Conservation (phyloP, 2,113 vertebrate genomes). For the Tringa solitaria region DNA sequence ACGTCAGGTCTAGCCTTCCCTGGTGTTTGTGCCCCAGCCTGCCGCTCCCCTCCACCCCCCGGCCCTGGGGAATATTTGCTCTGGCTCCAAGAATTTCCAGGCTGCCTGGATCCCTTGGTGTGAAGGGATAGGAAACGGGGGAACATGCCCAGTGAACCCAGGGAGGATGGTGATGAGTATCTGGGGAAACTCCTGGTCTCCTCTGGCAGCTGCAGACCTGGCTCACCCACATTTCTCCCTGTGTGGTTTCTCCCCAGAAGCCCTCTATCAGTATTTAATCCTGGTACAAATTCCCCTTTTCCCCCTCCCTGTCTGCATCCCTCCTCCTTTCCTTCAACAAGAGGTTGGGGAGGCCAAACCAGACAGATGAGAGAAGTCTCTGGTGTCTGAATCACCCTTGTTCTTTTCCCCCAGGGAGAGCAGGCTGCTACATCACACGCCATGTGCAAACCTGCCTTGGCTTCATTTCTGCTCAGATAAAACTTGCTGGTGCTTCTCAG, state of each 20-base stretch:
- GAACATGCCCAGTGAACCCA: fast-evolving
- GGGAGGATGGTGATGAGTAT: neutral
- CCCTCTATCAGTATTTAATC: neutral
- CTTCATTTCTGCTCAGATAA: neutral
- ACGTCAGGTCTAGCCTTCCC: neutral
- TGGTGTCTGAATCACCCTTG: neutral
- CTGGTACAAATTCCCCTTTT: neutral
- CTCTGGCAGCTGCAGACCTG: neutral
- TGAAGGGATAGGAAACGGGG: neutral
- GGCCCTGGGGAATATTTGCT: neutral
- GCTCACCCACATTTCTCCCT: neutral
- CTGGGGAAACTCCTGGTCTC: neutral
- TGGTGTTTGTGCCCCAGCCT: neutral
- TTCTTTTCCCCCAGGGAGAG: neutral
- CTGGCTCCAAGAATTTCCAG: neutral
- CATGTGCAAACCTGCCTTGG: neutral
- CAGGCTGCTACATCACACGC: neutral
- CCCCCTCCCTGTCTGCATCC: neutral
- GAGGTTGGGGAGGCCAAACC: neutral
- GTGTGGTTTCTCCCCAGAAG: neutral
- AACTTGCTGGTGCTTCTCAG: neutral
- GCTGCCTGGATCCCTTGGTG: neutral
- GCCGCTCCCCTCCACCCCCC: too few species aligned
- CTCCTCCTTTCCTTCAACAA: neutral
- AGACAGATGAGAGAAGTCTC: neutral